Percentiles rank a stretch among this genome's conserved stretches.
phyloP scores from a whole-genome alignment of 2,797 vertebrate species.

The Gymnothorax javanicus region DNA sequence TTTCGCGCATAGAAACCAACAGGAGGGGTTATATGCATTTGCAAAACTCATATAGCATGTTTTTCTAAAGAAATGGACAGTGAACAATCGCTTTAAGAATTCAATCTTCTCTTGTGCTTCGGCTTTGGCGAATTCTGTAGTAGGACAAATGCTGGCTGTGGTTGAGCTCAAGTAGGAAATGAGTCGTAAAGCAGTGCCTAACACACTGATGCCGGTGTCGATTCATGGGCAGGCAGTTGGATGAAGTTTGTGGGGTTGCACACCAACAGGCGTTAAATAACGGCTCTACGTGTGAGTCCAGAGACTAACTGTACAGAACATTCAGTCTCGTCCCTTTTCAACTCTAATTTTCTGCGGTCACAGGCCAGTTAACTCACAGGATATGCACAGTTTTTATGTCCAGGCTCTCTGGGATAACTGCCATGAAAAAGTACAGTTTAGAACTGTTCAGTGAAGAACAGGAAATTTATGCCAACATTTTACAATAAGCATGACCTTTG shows the following conservation, averaged over 20 bases:
- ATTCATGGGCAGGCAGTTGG: constrained; percentile 7
- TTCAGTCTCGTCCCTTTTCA: not conserved
- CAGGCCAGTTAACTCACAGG: not conserved
- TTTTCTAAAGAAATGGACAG: not conserved
- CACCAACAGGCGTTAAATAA: not conserved
- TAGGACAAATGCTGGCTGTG: not conserved
- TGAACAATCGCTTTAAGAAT: not conserved
- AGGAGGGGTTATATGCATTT: not conserved
- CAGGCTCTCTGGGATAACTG: not conserved
- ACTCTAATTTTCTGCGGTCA: not conserved
- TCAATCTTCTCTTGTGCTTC: not conserved
- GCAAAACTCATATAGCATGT: not conserved
- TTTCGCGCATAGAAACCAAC: not conserved
- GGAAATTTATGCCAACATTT: too few species aligned
- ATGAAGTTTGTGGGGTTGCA: constrained; percentile 1
- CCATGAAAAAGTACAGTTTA: not conserved
- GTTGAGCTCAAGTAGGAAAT: not conserved
- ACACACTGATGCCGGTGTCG: not conserved
- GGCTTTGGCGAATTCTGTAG: not conserved
- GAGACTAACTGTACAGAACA: not conserved
- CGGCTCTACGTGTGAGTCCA: not conserved
- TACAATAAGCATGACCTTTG: too few species aligned
- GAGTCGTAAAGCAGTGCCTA: not conserved
- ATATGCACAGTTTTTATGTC: not conserved
- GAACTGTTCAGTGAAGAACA: too few species aligned